Evolutionary conservation across 2,888 invertebrate genomes (phyloP), one percentile per base, ranked within the genome.

Genomic region (Plebejus argus): DNA sequence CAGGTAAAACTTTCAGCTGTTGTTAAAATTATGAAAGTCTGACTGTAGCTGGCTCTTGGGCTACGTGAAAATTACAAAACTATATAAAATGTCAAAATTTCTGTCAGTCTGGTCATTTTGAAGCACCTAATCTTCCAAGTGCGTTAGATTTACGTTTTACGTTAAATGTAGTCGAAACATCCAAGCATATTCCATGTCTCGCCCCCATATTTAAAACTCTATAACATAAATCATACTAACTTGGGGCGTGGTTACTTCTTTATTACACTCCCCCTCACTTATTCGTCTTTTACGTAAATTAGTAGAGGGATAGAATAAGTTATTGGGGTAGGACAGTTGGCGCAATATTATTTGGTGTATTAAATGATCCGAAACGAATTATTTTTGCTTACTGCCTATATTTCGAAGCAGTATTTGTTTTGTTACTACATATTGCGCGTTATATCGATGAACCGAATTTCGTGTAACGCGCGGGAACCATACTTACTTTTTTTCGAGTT

Each of bases 221-320:
- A 77, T 45, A 28, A 49, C 28, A 66, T 75, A 77, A 75, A 77
- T 77, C 74, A 75, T 75, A 20, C 61, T 72, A 76, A 70, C 72
- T 53, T 49, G 7, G 79, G 78, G 78, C 78, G 77, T 77, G 79
- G 76, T 23, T 53, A 79, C 77, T 79, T 78, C 76, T 78, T 78
- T 78, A 76, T 79, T 77, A 78, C 78, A 79, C 78, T 71, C 70
- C 78, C 79, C 76, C 70, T 77, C 79, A 77, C 77, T 79, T 79
- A 80, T 79, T 77, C 76, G 77, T 77, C 78, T 76, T 77, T 79
- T 79, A 80, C 81, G 81, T 81, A 81, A 81, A 81, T 81, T 81
- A 80, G 80, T 76, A 77, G 76, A 77, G 77, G 79, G 78, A 76
- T 75, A 78, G 76, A 78, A 58, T 76, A 49, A 76, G 78, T 71